Base-by-base conservation (phyloP, 2,888 invertebrate species). In the Hesperia comma region DNA sequence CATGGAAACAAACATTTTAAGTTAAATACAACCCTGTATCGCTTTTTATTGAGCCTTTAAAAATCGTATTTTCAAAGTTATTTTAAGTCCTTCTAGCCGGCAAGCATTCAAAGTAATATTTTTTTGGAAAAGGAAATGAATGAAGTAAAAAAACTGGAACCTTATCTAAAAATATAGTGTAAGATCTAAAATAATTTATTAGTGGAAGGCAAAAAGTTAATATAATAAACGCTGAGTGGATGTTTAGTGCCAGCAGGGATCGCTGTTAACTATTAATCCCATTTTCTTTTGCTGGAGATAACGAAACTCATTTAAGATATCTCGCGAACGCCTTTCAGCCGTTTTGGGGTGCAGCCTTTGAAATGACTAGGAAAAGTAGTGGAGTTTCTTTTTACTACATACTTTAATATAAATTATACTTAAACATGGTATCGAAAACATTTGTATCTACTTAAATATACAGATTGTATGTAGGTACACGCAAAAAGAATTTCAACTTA, bases 301-400 rank as follows among this genome's bases (percentile, higher is more conserved):
- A 92, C 89, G 89, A 91, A 92, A 92, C 92, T 90, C 91, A 90
- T 92, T 92, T 88, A 89, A 88, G 91, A 92, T 92, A 92, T 89
- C 90, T 88, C 78, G 84, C 82, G 77, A 86, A 87, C 86, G 88
- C 86, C 84, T 87, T 87, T 88, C 86, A 88, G 85, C 80, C 85
- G 81, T 87, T 91, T 92, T 87, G 82, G 91, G 90, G 89, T 90
- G 88, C 87, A 87, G 77, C 77, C 76, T 72, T 78, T 77, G 69
- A 72, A 78, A 66, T 68, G 81, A 74, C 83, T 81, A 83, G 69
- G 17, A 73, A 67, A 70, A 66, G 57, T 68, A 19, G 68, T 81
- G 69, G 84, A 86, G 76, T 73, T 21, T 21, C 51, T 26, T 19
- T 26, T 14, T 26, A 51, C 21, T 6, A 1, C n/a, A 51, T 21